Evolutionary conservation across 2,113 vertebrate genomes (phyloP).

Genomic region (Dicaeum eximium): DNA sequence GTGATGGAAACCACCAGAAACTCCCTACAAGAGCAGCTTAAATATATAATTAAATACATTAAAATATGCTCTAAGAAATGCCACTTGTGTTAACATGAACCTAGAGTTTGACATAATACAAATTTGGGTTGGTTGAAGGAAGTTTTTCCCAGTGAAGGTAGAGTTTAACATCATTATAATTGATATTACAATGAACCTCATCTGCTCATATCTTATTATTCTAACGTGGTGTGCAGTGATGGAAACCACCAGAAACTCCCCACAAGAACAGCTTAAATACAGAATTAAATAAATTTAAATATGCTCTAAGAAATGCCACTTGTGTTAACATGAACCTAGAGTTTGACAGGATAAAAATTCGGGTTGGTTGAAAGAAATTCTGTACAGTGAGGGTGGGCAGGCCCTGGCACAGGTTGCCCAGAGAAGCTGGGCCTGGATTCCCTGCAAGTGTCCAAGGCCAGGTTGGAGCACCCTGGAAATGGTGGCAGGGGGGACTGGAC

Average conservation of each 20-base stretch:
- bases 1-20: neutral
- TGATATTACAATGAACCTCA: neutral
- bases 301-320: neutral
- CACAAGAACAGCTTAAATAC: neutral
- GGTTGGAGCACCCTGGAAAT: neutral
- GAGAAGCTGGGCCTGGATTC: neutral
- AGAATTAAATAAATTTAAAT: neutral
- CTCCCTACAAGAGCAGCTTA: neutral
- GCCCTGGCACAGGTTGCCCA: neutral
- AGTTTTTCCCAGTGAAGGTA: neutral
- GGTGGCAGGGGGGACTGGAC: neutral
- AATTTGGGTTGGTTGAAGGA: neutral
- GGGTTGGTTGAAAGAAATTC: neutral
- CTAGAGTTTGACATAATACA: accelerated
- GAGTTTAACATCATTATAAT: too few relatives aligned
- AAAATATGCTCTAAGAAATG: neutral
- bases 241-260: neutral
- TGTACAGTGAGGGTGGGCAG: accelerated
- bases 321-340: accelerated
- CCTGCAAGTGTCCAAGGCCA: neutral
- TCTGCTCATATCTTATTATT: neutral
- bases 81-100: neutral
- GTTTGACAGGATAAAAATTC: neutral
- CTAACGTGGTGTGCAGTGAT: neutral
- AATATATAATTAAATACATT: neutral